A percentile compares a stretch with the other conserved stretches of the same genome.
phyloP scores from a whole-genome alignment of 2,888 invertebrate genomes.

The Hyppa rectilinea region DNA sequence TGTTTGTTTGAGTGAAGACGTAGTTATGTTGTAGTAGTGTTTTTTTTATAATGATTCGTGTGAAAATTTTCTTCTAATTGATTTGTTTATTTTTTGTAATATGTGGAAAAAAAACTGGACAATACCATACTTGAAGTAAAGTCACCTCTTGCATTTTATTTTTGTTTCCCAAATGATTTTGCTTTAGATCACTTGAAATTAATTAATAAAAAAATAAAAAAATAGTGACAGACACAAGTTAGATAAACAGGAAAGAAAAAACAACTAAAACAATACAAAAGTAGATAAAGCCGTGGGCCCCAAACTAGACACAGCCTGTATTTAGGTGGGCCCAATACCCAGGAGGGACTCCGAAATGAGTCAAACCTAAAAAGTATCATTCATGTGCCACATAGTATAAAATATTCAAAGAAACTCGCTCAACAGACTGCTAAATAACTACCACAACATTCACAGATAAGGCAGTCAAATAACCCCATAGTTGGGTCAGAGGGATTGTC shows the following conservation, averaged over 20 bases:
- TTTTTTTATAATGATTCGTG: background rate
- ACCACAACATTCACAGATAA: background rate
- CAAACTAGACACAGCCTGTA: too few species aligned
- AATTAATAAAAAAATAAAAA: too few species aligned
- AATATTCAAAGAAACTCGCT: background rate
- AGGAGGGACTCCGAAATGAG: background rate
- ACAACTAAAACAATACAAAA: too few species aligned
- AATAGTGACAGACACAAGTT: too few species aligned
- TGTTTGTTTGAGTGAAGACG: constrained; percentile 1
- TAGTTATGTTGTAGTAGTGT: background rate
- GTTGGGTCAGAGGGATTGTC: too few species aligned
- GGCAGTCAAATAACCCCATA: too few species aligned
- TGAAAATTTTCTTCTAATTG: background rate
- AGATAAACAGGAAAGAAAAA: too few species aligned
- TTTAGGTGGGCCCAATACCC: too few species aligned
- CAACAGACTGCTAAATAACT: background rate
- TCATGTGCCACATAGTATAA: background rate
- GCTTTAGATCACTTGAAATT: too few species aligned
- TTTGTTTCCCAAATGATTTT: background rate
- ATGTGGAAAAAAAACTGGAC: background rate
- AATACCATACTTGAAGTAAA: too few species aligned
- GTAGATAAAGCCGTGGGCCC: too few species aligned
- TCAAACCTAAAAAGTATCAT: background rate
- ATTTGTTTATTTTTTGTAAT: background rate
- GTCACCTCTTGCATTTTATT: background rate